Evolutionary conservation across 2,797 vertebrate genomes (phyloP).

Genomic region (Lophotriccus pileatus): DNA sequence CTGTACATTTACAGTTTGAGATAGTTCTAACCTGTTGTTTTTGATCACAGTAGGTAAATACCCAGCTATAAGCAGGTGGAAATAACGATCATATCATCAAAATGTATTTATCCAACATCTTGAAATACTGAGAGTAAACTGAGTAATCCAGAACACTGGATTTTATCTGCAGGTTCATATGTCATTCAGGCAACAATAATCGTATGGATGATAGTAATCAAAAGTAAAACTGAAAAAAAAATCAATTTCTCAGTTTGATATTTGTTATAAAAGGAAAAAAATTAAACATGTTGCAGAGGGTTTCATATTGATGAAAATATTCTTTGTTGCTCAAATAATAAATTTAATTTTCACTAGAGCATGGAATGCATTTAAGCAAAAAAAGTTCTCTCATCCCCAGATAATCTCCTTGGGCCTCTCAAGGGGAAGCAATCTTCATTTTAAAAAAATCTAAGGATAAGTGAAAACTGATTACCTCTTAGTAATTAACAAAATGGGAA

Average conservation of each 20-base stretch:
- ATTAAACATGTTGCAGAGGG: neutral
- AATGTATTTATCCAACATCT: neutral
- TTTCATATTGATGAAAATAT: neutral
- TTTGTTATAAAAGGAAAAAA: neutral
- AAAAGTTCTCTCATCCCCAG: neutral
- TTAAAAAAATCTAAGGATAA: neutral
- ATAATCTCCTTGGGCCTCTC: neutral
- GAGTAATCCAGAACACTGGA: neutral
- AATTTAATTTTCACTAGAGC: neutral
- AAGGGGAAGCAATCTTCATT: neutral
- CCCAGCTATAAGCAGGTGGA: neutral
- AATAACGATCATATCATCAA: neutral
- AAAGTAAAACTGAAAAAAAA: neutral
- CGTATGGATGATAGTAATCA: neutral
- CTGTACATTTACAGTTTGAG: neutral
- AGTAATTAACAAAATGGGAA: neutral
- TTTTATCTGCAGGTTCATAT: neutral
- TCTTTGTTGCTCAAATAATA: neutral
- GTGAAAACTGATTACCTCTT: neutral
- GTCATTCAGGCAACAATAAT: neutral
- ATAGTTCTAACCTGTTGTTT: neutral
- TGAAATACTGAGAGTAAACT: neutral
- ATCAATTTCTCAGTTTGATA: neutral
- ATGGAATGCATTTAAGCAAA: neutral
- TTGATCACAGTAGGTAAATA: neutral